Conservation (phyloP, 2,888 invertebrate species). For the Drosophila eohydei region DNA sequence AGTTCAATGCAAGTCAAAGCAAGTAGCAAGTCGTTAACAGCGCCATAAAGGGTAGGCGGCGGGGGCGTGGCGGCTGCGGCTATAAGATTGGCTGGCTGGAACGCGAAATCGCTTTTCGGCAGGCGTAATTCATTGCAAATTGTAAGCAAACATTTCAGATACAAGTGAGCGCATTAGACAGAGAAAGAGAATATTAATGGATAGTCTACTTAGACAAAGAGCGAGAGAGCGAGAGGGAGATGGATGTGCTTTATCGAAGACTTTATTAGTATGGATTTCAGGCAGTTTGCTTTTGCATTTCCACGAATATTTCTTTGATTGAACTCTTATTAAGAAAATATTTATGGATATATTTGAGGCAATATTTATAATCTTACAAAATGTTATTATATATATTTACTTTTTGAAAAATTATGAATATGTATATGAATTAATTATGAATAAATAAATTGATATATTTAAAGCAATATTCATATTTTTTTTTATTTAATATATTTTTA, state of each 20-base stretch:
- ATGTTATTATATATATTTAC: background rate
- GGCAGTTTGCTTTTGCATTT: background rate
- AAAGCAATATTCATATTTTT: too few species aligned
- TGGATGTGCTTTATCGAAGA: conserved; percentile 6
- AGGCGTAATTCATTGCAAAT: conserved; percentile 51
- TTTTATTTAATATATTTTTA: too few species aligned
- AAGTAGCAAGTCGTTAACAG: conserved; percentile 27
- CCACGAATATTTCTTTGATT: background rate
- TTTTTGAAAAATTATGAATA: too few species aligned
- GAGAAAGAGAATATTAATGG: conserved; percentile 5
- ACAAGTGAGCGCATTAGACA: conserved; percentile 27
- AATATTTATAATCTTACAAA: background rate
- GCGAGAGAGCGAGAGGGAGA: background rate
- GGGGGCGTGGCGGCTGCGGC: conserved; percentile 8
- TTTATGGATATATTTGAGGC: background rate
- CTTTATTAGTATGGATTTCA: conserved; percentile 34
- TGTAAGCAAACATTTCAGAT: conserved; percentile 62
- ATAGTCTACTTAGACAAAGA: background rate
- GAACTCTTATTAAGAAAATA: background rate
- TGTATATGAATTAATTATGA: too few species aligned
- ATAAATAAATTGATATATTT: too few species aligned
- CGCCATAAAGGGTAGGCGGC: background rate
- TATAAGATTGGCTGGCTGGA: conserved; percentile 42
- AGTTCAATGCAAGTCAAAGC: conserved; percentile 72
- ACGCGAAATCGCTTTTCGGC: conserved; percentile 30